phyloP scores from a whole-genome alignment of 2,797 vertebrate genomes.

The Alauda arvensis region DNA sequence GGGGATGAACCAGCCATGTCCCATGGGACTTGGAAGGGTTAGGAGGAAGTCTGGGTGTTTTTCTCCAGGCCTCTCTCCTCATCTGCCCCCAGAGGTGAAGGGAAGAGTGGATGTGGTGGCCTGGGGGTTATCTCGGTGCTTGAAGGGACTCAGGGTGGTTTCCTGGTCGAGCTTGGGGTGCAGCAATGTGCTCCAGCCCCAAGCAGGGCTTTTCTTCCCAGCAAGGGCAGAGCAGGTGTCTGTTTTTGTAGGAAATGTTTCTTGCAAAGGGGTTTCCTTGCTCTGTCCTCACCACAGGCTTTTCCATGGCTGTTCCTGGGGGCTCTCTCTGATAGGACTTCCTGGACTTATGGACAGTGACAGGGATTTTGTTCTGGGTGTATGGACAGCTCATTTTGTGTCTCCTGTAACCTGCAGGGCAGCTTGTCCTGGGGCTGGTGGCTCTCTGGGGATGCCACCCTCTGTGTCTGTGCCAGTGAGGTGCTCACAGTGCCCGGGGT shows the following conservation, averaged over 20 bases:
- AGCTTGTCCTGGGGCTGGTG: not conserved
- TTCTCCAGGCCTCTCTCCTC: not conserved
- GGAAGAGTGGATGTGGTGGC: not conserved
- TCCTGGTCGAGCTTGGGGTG: not conserved
- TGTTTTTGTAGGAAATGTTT: not conserved
- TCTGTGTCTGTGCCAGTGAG: not conserved
- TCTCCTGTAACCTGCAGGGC: not conserved
- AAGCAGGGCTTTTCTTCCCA: not conserved
- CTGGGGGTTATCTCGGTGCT: not conserved
- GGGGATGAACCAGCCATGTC: not conserved
- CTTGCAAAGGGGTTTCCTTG: not conserved
- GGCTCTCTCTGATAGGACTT: not conserved
- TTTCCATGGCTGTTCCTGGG: not conserved
- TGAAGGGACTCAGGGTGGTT: not conserved
- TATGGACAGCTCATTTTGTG: not conserved
- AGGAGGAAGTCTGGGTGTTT: not conserved
- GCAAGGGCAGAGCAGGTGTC: not conserved
- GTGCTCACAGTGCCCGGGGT: rapidly evolving
- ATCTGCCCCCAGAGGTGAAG: rapidly evolving
- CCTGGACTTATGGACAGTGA: not conserved
- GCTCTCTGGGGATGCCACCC: not conserved
- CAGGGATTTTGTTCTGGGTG: not conserved
- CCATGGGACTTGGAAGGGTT: not conserved
- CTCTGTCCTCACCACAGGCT: not conserved
- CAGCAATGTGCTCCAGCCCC: not conserved